phyloP scores from a whole-genome alignment of 2,113 vertebrate species.

The Megalops atlanticus region DNA sequence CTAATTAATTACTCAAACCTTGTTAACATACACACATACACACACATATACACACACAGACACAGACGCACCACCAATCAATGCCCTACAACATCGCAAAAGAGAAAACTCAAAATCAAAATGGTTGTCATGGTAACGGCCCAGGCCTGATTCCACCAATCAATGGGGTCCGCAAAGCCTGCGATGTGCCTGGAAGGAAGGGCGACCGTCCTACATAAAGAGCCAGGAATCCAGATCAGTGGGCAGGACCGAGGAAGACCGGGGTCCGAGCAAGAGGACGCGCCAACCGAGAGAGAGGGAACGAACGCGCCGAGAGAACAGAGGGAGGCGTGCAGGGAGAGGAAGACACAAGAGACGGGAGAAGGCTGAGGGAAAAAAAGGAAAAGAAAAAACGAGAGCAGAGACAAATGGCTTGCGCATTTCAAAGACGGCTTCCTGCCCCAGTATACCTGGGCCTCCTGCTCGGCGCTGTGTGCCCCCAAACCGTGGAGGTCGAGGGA shows the following conservation, averaged over 20 bases:
- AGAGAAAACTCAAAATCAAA: slow-evolving; percentile 62
- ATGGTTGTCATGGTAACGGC: slow-evolving; percentile 58
- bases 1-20: too few relatives aligned
- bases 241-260: too few relatives aligned
- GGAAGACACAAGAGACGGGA: slow-evolving; percentile 13
- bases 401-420: slow-evolving; percentile 57
- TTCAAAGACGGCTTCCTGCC: slow-evolving; percentile 40
- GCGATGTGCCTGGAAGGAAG: slow-evolving; percentile 55
- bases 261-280: too few relatives aligned
- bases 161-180: slow-evolving; percentile 64
- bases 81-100: neutral
- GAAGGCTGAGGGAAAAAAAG: slow-evolving; percentile 24
- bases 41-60: too few relatives aligned
- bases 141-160: slow-evolving; percentile 55
- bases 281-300: neutral
- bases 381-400: slow-evolving; percentile 43
- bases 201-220: slow-evolving; percentile 71
- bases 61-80: neutral
- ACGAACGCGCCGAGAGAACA: neutral
- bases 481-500: slow-evolving; percentile 41
- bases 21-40: too few relatives aligned
- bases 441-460: slow-evolving; percentile 50
- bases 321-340: slow-evolving; percentile 10
- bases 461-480: slow-evolving; percentile 38
- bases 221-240: neutral